Percentiles rank a stretch among this genome's conserved stretches.
Conservation (phyloP, 1,140 invertebrate species). For the Panagrolaimus sp. region DNA sequence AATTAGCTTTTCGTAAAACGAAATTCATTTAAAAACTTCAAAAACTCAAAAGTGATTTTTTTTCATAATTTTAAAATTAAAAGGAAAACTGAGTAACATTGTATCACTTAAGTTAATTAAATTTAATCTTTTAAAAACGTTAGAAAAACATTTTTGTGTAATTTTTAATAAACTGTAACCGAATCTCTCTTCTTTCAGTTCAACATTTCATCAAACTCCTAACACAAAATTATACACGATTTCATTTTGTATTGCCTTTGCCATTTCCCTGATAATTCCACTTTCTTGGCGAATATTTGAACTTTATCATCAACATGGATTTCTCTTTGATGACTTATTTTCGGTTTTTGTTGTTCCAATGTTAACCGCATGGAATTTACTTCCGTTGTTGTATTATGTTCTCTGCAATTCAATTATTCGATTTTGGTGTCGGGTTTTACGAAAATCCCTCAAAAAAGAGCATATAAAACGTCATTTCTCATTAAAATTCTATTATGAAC, state of each 20-base stretch:
- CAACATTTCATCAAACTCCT: conserved; percentile 43
- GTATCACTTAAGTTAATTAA: no score
- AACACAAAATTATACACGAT: conserved; percentile 33
- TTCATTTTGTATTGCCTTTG: conserved; percentile 32
- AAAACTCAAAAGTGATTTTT: no score
- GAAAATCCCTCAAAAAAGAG: conserved; percentile 44
- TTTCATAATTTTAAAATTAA: no score
- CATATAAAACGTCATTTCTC: conserved; percentile 40
- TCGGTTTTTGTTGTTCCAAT: conserved; percentile 46
- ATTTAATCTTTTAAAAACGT: no score
- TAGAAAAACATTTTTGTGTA: no score
- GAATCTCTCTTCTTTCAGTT: conserved; percentile 34
- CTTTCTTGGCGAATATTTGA: conserved; percentile 36
- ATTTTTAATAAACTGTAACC: conserved; percentile 31
- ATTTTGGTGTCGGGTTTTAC: conserved; percentile 43
- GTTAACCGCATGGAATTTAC: conserved; percentile 47
- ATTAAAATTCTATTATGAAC: conserved; percentile 55
- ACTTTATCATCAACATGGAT: conserved; percentile 16
- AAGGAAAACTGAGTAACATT: no score
- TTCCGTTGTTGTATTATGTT: conserved; percentile 50
- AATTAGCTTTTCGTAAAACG: no score
- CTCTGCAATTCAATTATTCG: conserved; percentile 50
- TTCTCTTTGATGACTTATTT: conserved; percentile 11
- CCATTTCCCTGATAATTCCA: conserved; percentile 35
- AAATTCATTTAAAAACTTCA: no score